Base-by-base conservation (phyloP, 2,797 vertebrate species). In the Dallia pectoralis region DNA sequence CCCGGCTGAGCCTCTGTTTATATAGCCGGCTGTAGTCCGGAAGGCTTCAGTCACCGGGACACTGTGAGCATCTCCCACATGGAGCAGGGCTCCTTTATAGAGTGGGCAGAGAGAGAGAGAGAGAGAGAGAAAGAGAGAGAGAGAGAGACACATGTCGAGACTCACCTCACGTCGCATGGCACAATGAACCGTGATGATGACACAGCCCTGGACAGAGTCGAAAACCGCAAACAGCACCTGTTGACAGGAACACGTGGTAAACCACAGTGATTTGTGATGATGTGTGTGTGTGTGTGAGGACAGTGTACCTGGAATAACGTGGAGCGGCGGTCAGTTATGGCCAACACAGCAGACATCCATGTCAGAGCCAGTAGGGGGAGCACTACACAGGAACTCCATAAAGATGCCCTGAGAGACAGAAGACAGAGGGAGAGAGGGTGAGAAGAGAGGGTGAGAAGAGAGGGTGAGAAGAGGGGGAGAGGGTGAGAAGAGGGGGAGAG, bases 351-450 rank as follows among this genome's bases (percentile, higher is more conserved):
- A 70, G 97, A 98, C 97, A 98, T 99, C 97, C 97, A 99, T 81
- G 97, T 99, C 88, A 99, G 95, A 0, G 97, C 97, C 86, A 99
- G 91, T 87, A 99, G 93, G 53, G 97, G 97, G 81, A 99, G 95
- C 86, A 99, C 97, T 86, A 99, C 97, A n/a, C 97, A 99, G 79
- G 97, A 99, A 88, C 97, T 99, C 97, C 97, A 99, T 74, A 99
- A 93, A 11, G 97, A 99, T n/a, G 97, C 96, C 96, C 97, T 99
- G 92, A 79, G 78, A 82, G 69, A 69, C 69, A 69, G 59, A 73
- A 56, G 71, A 59, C 76, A 69, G 78, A 25, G 63, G 66, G 74
- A 71, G 78, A 75, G 67, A 33, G 74, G 68, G 33, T 70, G 79
- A 67, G 83, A 79, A 77, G 62, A 81, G 67, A 78, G 73, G 79